Evolutionary conservation across 2,113 vertebrate genomes (phyloP), one percentile per base, ranked within the genome.

Genomic region (Progne subis): DNA sequence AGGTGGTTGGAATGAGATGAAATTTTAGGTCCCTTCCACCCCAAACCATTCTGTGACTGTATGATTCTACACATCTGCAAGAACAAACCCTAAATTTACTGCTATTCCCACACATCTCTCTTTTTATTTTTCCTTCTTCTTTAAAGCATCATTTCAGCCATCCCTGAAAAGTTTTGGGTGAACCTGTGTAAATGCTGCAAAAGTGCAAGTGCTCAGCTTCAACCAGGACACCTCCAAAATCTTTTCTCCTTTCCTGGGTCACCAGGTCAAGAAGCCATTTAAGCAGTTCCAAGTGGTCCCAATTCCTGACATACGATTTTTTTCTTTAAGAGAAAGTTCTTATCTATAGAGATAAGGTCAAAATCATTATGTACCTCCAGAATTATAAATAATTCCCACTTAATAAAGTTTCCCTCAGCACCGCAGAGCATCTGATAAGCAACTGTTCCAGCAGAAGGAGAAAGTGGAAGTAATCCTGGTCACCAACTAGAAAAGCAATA

Each of bases 91-190:
- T 65, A 15, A 24, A 52, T 43, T 56, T 53, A 61, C 24, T 26
- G 18, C 1, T 43, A 34, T 49, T 8, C 1, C 2, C 9, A 39
- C 6, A 12, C 0, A 7, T 4, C 1, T 2, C 4, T 9, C 11
- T 1, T 18, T 11, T 47, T 53, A 12, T 23, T n/a, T 39, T 9
- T 41, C n/a, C 15, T 28, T 12, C 14, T 46, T 39, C 19, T 82
- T 60, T 15, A 53, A 79, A 55, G 12, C 19, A 84, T 8, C 4
- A 21, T 29, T 86, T 92, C 59, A 69, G 44, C 6, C 25, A 61
- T 9, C 18, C 31, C 46, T 57, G 37, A 61, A n/a, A 44, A 69
- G 28, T 71, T 79, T 25, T 8, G 12, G 20, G n/a, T 56, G 26
- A 89, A 67, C 14, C 15, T 41, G 3, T 34, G 5, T 28, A 65